Percentiles rank a stretch among this genome's conserved stretches.
Evolutionary conservation across 2,113 vertebrate species (phyloP).

Genomic region (Lepisosteus osseus): DNA sequence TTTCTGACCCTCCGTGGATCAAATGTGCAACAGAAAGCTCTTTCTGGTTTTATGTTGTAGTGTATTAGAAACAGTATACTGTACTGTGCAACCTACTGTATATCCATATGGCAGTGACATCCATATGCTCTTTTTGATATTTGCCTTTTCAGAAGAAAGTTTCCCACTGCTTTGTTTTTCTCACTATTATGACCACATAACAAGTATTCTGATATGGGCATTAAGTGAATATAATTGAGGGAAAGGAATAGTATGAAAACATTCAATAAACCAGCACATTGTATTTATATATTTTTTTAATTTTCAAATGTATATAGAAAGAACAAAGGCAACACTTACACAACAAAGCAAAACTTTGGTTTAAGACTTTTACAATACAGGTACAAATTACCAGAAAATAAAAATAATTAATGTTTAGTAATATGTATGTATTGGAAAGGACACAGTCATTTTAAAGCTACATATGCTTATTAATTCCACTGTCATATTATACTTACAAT

Average conservation of each 20-base stretch:
- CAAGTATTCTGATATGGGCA: constrained; percentile 61
- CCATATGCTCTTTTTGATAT: constrained; percentile 68
- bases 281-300: constrained; percentile 58
- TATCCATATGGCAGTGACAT: constrained; percentile 54
- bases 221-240: constrained; percentile 43
- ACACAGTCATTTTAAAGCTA: constrained; percentile 27
- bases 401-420: constrained; percentile 59
- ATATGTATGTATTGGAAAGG: constrained; percentile 23
- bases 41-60: constrained; percentile 64
- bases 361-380: constrained; percentile 40
- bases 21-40: constrained; percentile 50
- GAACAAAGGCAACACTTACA: constrained; percentile 45
- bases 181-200: constrained; percentile 52
- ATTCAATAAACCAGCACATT: constrained; percentile 71
- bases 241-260: constrained; percentile 51
- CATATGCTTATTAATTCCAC: constrained; percentile 39
- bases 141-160: constrained; percentile 67
- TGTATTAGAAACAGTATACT: constrained; percentile 62
- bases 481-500: constrained; percentile 58
- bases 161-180: constrained; percentile 68
- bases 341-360: constrained; percentile 52
- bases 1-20: constrained; percentile 38
- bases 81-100: constrained; percentile 15
- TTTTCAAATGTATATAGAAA: constrained; percentile 59
- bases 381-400: constrained; percentile 20